These are phyloP conservation scores for Zaprionus africanus DNA, from an alignment of 1,140 invertebrate genomes.

Conservation along the genomic window DNA sequence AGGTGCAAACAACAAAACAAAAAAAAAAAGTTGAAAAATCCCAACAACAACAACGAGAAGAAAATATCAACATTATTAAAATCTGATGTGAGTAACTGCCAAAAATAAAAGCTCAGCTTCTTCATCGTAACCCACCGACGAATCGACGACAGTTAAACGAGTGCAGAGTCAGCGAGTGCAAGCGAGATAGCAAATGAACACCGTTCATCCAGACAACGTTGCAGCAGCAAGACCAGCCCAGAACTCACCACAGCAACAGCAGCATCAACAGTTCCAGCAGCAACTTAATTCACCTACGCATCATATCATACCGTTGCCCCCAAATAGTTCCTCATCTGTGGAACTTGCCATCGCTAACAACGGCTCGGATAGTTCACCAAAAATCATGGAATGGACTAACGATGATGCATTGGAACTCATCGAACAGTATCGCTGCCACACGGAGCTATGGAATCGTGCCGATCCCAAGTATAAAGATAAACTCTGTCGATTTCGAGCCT, in stretches of 20 bases:
- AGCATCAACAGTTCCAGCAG: constrained; percentile 32
- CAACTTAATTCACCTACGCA: constrained; percentile 15
- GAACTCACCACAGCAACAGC: constrained; percentile 25
- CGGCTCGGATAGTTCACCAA: constrained; percentile 50
- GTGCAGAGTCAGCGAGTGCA: background rate
- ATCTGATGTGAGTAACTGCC: constrained; percentile 14
- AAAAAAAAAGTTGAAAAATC: background rate
- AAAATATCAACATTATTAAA: background rate
- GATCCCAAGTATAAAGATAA: constrained; percentile 85
- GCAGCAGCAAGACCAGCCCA: constrained; percentile 61
- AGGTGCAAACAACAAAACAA: constrained; percentile 4
- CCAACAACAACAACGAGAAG: background rate
- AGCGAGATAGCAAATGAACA: constrained; percentile 68
- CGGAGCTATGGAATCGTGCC: constrained; percentile 85
- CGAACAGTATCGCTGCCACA: constrained; percentile 85
- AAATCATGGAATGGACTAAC: constrained; percentile 85
- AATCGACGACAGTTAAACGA: constrained; percentile 19
- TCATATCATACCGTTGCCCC: constrained; percentile 62
- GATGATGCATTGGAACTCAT: constrained; percentile 85
- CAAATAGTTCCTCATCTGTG: constrained; percentile 8
- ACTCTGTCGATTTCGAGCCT: constrained; percentile 84
- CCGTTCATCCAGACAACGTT: constrained; percentile 63
- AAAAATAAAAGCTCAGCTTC: constrained; percentile 42
- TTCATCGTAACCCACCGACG: constrained; percentile 36
- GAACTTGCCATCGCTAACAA: constrained; percentile 23